Evolutionary conservation across 2,888 invertebrate species (phyloP).

Genomic region (Diogma glabrata): DNA sequence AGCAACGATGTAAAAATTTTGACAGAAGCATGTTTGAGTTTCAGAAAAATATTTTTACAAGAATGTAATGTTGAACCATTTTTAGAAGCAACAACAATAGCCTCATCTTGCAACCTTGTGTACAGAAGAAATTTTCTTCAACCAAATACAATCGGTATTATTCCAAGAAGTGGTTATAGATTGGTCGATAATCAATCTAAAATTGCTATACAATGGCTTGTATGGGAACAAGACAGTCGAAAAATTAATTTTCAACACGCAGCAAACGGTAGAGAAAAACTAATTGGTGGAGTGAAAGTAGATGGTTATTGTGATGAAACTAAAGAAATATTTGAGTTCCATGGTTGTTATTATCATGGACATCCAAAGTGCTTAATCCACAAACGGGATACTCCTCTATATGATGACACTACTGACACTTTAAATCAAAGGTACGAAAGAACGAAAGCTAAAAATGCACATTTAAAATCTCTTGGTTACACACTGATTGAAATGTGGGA

Average conservation of each 20-base stretch:
- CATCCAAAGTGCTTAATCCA: background rate
- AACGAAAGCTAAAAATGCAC: background rate
- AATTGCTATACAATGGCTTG: background rate
- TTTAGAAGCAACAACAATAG: slow-evolving; percentile 21
- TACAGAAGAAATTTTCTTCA: slow-evolving; percentile 22
- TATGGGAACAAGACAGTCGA: background rate
- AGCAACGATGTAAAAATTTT: slow-evolving; percentile 21
- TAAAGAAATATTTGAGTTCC: too few relatives aligned
- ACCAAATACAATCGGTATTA: slow-evolving; percentile 22
- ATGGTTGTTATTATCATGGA: too few relatives aligned
- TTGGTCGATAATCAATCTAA: slow-evolving; percentile 21
- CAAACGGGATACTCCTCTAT: background rate
- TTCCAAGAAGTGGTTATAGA: slow-evolving; percentile 24
- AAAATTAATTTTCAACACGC: background rate
- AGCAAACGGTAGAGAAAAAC: background rate
- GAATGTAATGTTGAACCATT: slow-evolving; percentile 23
- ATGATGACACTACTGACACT: background rate
- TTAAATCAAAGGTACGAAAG: background rate
- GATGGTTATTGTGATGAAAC: background rate
- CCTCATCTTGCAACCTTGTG: slow-evolving; percentile 22
- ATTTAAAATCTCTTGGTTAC: background rate
- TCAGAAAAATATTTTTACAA: slow-evolving; percentile 20
- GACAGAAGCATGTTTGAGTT: slow-evolving; percentile 22
- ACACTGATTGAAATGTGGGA: background rate
- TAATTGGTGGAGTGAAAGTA: background rate